phyloP scores from a whole-genome alignment of 2,113 vertebrate genomes.

The Pica pica region DNA sequence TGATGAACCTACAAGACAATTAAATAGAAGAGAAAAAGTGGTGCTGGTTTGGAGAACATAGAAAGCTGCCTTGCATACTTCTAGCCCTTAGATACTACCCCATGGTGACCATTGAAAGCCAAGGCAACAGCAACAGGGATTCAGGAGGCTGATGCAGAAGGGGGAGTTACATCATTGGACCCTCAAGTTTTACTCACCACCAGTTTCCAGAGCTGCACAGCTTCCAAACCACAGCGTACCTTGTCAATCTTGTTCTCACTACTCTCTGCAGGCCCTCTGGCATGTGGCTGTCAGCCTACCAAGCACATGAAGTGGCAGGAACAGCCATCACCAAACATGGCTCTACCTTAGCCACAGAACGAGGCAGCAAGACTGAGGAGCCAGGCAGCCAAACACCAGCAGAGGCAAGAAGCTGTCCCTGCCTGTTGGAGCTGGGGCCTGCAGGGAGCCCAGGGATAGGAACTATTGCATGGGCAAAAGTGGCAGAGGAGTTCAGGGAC shows the following conservation, averaged over 20 bases:
- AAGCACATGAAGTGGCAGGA: neutral
- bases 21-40: neutral
- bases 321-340: neutral
- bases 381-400: neutral
- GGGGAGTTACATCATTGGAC: neutral
- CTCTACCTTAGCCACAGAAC: neutral
- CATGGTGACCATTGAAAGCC: neutral
- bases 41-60: neutral
- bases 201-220: neutral
- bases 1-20: slow-evolving; percentile 78
- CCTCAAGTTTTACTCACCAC: neutral
- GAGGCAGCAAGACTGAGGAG: neutral
- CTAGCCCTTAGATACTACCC: neutral
- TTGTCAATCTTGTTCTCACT: neutral
- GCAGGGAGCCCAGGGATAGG: neutral
- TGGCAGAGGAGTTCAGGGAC: neutral
- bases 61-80: neutral
- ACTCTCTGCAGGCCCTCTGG: neutral
- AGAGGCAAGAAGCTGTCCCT: neutral
- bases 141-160: neutral
- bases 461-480: neutral
- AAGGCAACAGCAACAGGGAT: neutral
- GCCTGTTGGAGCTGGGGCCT: neutral
- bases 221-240: neutral
- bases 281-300: neutral